These are phyloP conservation scores for Enteromius viviparus DNA, from an alignment of 2,797 vertebrate genomes.

Conservation along the genomic window DNA sequence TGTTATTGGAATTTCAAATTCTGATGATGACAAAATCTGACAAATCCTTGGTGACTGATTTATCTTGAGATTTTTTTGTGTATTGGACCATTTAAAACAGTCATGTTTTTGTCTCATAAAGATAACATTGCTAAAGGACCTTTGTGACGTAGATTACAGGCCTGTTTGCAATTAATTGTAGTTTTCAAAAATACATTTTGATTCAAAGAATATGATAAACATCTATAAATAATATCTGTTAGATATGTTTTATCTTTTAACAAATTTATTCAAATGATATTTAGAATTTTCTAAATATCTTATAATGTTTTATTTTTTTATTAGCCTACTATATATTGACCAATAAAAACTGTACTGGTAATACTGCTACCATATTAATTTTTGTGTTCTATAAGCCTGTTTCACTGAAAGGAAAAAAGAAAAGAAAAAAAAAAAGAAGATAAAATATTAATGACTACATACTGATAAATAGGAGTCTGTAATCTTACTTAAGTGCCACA, in stretches of 20 bases:
- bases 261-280: neutral
- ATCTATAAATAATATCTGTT: neutral
- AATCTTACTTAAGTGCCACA: neutral
- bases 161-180: neutral
- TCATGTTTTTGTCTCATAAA: constrained; percentile 35
- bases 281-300: neutral
- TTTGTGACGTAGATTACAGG: neutral
- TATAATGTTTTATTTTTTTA: neutral
- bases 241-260: neutral
- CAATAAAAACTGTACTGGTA: neutral
- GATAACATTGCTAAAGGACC: constrained; percentile 15
- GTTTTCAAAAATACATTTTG: neutral
- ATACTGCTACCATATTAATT: neutral
- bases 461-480: neutral
- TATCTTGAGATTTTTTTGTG: constrained; percentile 15
- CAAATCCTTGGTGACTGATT: constrained; percentile 24
- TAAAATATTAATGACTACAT: neutral
- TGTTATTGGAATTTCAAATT: constrained; percentile 21
- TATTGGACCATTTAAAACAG: constrained; percentile 11
- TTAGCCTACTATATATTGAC: neutral
- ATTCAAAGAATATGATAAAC: neutral
- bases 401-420: neutral
- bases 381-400: neutral
- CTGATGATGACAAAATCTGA: constrained; percentile 13
- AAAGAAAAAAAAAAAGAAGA: no score